Evolutionary conservation across 30 jellyfish, hydroid and myxozoan genomes (phyloP).

Genomic region (Cassiopea andromeda): DNA sequence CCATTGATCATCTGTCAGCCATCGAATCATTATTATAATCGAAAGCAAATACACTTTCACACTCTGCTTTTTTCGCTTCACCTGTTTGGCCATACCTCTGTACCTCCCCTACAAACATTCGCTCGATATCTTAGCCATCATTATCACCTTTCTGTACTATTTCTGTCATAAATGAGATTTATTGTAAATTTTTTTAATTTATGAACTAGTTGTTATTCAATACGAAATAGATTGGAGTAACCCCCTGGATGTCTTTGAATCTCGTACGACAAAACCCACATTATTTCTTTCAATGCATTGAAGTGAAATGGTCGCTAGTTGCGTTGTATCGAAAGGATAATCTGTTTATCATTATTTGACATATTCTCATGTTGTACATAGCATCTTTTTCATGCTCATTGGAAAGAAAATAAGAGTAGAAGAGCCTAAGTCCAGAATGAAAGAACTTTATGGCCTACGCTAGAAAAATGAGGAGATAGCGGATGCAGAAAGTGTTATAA

Average conservation of each 20-base stretch:
- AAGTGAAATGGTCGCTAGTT: background rate
- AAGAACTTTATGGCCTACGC: background rate
- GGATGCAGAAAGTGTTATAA: background rate
- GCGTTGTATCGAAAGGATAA: constrained; percentile 2
- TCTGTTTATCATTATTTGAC: background rate
- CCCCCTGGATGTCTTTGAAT: background rate
- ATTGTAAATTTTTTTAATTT: too few species aligned
- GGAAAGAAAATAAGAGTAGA: background rate
- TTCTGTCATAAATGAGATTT: background rate
- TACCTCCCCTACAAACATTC: too few species aligned
- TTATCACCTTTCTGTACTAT: too few species aligned
- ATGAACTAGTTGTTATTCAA: background rate
- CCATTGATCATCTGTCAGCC: too few species aligned
- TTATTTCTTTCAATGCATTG: background rate
- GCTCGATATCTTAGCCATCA: too few species aligned
- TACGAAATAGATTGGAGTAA: background rate
- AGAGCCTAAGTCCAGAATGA: background rate
- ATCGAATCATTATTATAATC: too few species aligned
- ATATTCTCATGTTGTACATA: background rate
- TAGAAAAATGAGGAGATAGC: background rate
- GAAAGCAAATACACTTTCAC: too few species aligned
- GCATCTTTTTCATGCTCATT: background rate
- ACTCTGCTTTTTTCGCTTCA: too few species aligned
- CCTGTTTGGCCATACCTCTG: too few species aligned
- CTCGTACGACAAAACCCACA: background rate